phyloP scores from a whole-genome alignment of 2,113 vertebrate species.

The Pseudorasbora parva region DNA sequence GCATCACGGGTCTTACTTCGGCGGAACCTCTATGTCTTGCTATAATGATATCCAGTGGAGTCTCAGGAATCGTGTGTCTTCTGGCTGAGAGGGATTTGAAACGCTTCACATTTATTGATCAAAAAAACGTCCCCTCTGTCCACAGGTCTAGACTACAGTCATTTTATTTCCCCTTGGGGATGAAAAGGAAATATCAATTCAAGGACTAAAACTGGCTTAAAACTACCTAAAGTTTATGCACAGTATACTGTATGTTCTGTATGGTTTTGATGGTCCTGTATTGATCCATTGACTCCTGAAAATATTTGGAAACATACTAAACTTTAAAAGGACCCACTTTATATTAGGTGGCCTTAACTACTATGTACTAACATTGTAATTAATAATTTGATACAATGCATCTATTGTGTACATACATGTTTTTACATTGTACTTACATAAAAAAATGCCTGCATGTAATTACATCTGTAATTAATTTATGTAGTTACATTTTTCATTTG shows the following conservation, averaged over 20 bases:
- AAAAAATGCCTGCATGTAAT: too few species aligned
- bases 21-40: not conserved
- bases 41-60: not conserved
- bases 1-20: not conserved
- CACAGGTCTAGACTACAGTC: slow-evolving; percentile 27
- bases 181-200: slow-evolving; percentile 15
- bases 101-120: slow-evolving; percentile 33
- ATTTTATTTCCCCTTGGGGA: slow-evolving; percentile 22
- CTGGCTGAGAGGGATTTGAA: slow-evolving; percentile 12
- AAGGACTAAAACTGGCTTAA: not conserved
- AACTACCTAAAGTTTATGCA: not conserved
- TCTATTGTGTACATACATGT: too few species aligned
- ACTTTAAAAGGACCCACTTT: too few species aligned
- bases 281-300: not conserved
- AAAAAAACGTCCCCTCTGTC: slow-evolving; percentile 16
- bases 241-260: not conserved
- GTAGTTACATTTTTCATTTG: too few species aligned
- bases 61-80: not conserved
- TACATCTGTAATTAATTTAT: too few species aligned
- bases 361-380: too few species aligned
- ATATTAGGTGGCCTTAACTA: too few species aligned
- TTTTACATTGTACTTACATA: too few species aligned
- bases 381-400: too few species aligned
- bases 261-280: not conserved
- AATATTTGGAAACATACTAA: not conserved